Percentiles rank a stretch among this genome's conserved stretches.
phyloP scores from a whole-genome alignment of 2,113 vertebrate genomes.

The Oryzias woworae region DNA sequence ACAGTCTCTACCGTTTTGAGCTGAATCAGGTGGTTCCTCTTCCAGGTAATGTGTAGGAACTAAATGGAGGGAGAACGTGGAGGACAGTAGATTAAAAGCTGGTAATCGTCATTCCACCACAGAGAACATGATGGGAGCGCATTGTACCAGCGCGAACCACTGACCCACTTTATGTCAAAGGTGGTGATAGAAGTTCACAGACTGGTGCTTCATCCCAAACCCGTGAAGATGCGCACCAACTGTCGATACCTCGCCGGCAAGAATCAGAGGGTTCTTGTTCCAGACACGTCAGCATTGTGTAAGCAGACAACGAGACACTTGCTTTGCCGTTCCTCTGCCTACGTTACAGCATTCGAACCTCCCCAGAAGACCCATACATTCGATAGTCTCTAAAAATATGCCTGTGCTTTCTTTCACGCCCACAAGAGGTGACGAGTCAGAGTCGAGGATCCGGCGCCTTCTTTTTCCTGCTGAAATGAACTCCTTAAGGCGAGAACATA shows the following conservation, averaged over 20 bases:
- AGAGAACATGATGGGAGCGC: too few relatives aligned
- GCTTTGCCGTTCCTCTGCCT: slow-evolving; percentile 7
- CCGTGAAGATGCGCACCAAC: background rate
- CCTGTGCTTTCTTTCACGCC: slow-evolving; percentile 27
- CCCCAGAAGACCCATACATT: slow-evolving; percentile 24
- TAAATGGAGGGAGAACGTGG: too few relatives aligned
- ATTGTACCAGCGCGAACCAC: background rate
- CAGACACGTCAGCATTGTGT: background rate
- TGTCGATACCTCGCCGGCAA: slow-evolving; percentile 2
- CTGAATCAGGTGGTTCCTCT: too few relatives aligned
- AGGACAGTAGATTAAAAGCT: too few relatives aligned
- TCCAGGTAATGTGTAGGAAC: too few relatives aligned
- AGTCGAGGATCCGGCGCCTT: background rate
- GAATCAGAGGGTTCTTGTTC: slow-evolving; percentile 7
- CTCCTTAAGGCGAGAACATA: background rate
- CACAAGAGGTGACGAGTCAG: slow-evolving; percentile 19
- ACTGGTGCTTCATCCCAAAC: slow-evolving; percentile 1
- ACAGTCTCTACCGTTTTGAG: too few relatives aligned
- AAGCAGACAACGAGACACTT: background rate
- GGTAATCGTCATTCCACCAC: too few relatives aligned
- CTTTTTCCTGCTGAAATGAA: background rate
- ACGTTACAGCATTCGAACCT: slow-evolving; percentile 29
- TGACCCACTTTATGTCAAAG: slow-evolving; percentile 1
- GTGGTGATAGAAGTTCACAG: slow-evolving; percentile 4
- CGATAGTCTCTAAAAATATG: slow-evolving; percentile 48